These are phyloP conservation scores for Paramisgurnus dabryanus DNA, from an alignment of 2,113 vertebrate genomes.

Conservation along the genomic window DNA sequence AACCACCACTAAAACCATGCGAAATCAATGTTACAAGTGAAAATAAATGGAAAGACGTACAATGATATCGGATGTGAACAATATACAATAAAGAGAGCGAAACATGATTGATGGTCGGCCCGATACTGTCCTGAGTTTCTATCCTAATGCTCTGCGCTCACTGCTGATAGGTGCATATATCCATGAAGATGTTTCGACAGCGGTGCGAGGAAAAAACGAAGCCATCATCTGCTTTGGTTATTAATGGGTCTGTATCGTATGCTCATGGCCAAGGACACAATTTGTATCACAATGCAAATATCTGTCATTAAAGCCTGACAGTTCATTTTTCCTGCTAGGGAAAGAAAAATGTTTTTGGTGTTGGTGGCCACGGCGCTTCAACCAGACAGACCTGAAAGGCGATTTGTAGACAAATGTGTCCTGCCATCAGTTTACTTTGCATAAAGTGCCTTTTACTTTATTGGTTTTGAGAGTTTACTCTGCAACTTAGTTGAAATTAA, in stretches of 20 bases:
- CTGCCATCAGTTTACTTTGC: constrained; percentile 27
- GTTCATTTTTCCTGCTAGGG: constrained; percentile 79
- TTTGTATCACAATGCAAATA: constrained; percentile 83
- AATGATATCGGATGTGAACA: constrained; percentile 53
- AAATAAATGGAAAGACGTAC: constrained; percentile 53
- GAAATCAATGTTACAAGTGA: constrained; percentile 29
- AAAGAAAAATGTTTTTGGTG: constrained; percentile 77
- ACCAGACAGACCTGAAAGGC: constrained; percentile 47
- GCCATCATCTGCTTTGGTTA: constrained; percentile 81
- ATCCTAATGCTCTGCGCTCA: constrained; percentile 76
- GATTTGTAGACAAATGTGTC: constrained; percentile 56
- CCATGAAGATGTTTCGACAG: constrained; percentile 70
- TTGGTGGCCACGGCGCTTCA: constrained; percentile 53
- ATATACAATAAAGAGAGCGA: constrained; percentile 67
- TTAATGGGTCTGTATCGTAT: constrained; percentile 80
- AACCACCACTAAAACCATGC: constrained; percentile 9
- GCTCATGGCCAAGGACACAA: constrained; percentile 80
- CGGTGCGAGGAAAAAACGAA: constrained; percentile 59
- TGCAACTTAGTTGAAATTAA: background rate
- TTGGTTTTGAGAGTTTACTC: constrained; percentile 14
- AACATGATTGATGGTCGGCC: constrained; percentile 71
- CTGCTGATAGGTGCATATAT: constrained; percentile 67
- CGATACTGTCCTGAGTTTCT: constrained; percentile 67
- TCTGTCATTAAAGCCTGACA: constrained; percentile 82
- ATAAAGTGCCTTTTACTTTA: constrained; percentile 38